Conservation (phyloP, 2,113 vertebrate genomes). For the Hippocampus abdominalis region DNA sequence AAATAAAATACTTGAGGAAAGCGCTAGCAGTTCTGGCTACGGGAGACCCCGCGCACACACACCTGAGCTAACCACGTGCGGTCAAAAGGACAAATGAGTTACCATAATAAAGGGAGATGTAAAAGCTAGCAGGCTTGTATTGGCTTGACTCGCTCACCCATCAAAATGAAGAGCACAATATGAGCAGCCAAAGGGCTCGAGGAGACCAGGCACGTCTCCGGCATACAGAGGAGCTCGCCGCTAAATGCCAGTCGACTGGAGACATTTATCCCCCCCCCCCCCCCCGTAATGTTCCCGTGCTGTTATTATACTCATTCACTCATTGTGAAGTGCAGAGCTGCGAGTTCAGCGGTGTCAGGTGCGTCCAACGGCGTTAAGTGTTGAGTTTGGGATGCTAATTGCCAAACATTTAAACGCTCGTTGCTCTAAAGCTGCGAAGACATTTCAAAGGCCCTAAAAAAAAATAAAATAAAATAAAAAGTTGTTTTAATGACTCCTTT, state of each 20-base stretch:
- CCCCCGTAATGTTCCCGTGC: neutral
- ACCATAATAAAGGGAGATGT: neutral
- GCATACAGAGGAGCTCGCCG: slow-evolving; percentile 8
- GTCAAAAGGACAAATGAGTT: slow-evolving; percentile 8
- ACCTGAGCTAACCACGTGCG: neutral
- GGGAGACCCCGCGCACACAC: neutral
- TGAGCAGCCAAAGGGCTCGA: neutral
- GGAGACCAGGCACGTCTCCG: neutral
- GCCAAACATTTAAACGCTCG: slow-evolving; percentile 2
- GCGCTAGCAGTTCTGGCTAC: neutral
- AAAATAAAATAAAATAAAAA: no score
- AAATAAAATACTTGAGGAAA: slow-evolving; percentile 54
- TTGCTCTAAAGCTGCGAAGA: neutral
- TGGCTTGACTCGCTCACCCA: slow-evolving; percentile 1
- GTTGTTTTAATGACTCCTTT: neutral
- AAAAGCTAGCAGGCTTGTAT: neutral
- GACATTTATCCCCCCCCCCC: slow-evolving; percentile 1
- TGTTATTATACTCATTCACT: slow-evolving; percentile 6
- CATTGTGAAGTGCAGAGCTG: neutral
- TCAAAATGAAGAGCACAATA: slow-evolving; percentile 7
- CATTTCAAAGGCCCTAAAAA: neutral
- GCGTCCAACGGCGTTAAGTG: neutral
- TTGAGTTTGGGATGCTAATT: slow-evolving; percentile 2
- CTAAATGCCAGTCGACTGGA: slow-evolving; percentile 6
- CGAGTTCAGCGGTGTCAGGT: slow-evolving; percentile 3